These are phyloP conservation scores for Ceyx margarethae DNA, from an alignment of 2,113 vertebrate species.

Conservation along the genomic window DNA sequence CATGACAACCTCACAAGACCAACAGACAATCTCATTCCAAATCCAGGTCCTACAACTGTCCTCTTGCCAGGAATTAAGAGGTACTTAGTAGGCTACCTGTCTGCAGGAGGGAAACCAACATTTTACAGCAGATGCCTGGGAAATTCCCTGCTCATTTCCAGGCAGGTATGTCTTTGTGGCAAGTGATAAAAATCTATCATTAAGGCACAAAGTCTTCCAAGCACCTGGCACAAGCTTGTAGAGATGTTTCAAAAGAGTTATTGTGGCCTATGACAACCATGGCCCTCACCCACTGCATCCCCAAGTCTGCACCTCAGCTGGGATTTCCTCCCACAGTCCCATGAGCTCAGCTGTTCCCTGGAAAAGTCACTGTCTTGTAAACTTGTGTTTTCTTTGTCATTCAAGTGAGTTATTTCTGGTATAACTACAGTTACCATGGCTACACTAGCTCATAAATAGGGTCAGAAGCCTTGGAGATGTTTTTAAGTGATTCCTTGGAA, in stretches of 20 bases:
- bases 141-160: neutral
- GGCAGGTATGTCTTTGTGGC: neutral
- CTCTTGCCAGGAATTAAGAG: neutral
- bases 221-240: neutral
- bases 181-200: neutral
- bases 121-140: neutral
- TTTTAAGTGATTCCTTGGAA: constrained; percentile 9
- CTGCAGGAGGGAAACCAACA: neutral
- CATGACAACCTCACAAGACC: neutral
- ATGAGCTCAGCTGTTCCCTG: constrained; percentile 2
- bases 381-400: constrained; percentile 54
- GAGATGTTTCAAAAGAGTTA: neutral
- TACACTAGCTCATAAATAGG: constrained; percentile 53
- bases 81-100: neutral
- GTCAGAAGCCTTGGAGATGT: constrained; percentile 45
- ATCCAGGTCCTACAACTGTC: neutral
- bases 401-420: constrained; percentile 51
- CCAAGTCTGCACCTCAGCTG: neutral
- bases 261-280: neutral
- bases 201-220: neutral
- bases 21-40: neutral
- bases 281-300: neutral
- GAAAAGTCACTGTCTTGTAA: constrained; percentile 49
- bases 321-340: constrained; percentile 45
- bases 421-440: constrained; percentile 50